Base-by-base conservation (phyloP, 2,888 invertebrate genomes). In the Lepidonotus clava region DNA sequence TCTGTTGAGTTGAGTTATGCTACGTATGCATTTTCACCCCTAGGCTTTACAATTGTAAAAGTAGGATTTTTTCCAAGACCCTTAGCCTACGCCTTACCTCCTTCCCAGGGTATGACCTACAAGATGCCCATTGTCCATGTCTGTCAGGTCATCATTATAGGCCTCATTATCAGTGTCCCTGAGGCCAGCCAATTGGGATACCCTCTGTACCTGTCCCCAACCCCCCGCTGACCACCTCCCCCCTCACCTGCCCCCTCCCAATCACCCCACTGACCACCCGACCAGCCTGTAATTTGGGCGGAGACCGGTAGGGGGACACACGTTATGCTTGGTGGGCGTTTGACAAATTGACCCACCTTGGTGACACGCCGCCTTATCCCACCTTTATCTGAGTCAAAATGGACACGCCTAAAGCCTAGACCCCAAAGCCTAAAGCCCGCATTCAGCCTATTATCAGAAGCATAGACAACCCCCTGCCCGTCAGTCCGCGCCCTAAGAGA, bases 141-240 rank as follows among this genome's bases (percentile, higher is more conserved):
- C 71, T 71, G 71, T 71, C 71, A 71, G 36, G 8, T 34, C 71
- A 38, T 71, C 71, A 34, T 71, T 71, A 36, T 24, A 36, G 34
- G 36, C 5, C 71, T 36, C 71, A 38, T 71, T 34, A 71, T 38
- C 71, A 11, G 11, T 11, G 11, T 11, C n/a, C 61, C 61, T 32
- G 24, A 4, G 28, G 11, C 36, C 71, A 34, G 18, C 0, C 71
- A 71, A 34, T n/a, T n/a, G n/a, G n/a, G n/a, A n/a, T n/a, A n/a
- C n/a, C n/a, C n/a, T n/a, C n/a, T n/a, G n/a, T n/a, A n/a, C n/a
- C n/a, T n/a, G 36, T 38, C 71, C 38, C 14, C n/a, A 24, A 32
- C 66, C 28, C n/a, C 66, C 66, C n/a, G 66, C 66, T 66, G 66
- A 66, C 66, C 66, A 66, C n/a, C n/a, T n/a, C n/a, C n/a, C n/a